These are phyloP conservation scores for Eurosta solidaginis DNA, from an alignment of 1,140 invertebrate species.

Conservation along the genomic window DNA sequence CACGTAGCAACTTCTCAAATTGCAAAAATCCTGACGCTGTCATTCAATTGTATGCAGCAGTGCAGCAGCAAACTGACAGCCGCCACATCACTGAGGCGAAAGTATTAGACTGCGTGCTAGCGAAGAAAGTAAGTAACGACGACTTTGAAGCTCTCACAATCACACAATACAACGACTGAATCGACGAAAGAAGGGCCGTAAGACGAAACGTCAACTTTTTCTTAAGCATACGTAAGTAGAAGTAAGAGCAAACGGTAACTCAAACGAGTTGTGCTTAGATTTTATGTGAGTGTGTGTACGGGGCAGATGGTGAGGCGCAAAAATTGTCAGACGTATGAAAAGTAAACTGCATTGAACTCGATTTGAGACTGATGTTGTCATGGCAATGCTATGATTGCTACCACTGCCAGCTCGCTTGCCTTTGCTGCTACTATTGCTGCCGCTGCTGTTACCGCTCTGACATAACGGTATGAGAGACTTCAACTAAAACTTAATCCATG, in stretches of 20 bases:
- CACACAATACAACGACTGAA: not conserved
- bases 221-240: not conserved
- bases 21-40: constrained; percentile 60
- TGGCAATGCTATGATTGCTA: no score
- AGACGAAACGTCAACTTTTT: constrained; percentile 14
- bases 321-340: constrained; percentile 6
- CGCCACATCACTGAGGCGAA: not conserved
- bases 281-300: not conserved
- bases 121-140: not conserved
- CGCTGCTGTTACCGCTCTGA: not conserved
- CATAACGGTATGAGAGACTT: not conserved
- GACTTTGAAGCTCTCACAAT: not conserved
- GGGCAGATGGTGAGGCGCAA: not conserved
- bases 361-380: not conserved
- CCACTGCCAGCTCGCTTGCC: no score
- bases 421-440: no score
- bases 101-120: not conserved
- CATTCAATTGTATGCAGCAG: constrained; percentile 56
- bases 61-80: constrained; percentile 23
- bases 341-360: constrained; percentile 21
- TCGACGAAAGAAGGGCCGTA: not conserved
- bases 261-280: not conserved
- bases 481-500: not conserved
- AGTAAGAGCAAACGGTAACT: not conserved
- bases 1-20: constrained; percentile 60